A percentile compares a stretch with the other conserved stretches of the same genome.
phyloP scores from a whole-genome alignment of 2,113 vertebrate genomes.

The Pterophyllum scalare region DNA sequence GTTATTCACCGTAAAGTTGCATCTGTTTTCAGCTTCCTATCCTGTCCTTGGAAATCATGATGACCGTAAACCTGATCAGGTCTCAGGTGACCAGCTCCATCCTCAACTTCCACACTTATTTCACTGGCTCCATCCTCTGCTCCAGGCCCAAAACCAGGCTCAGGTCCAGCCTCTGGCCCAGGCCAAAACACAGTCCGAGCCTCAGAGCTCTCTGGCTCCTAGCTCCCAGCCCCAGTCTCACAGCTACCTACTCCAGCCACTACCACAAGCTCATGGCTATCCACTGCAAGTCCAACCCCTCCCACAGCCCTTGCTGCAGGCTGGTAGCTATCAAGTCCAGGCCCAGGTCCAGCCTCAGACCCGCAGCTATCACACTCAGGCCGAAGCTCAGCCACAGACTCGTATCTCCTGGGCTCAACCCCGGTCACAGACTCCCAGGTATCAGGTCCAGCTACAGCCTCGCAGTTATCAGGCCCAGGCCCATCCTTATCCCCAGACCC shows the following conservation, averaged over 20 bases:
- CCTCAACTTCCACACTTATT: not conserved
- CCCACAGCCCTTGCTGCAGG: not conserved
- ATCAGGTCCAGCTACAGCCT: not conserved
- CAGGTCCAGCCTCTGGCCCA: too few relatives aligned
- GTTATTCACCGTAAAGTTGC: accelerated
- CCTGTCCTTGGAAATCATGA: not conserved
- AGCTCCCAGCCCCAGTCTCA: not conserved
- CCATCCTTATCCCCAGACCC: not conserved
- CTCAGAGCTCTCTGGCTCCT: not conserved
- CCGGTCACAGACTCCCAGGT: not conserved
- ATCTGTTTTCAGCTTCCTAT: constrained; percentile 8
- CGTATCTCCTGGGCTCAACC: not conserved
- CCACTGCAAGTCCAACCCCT: not conserved
- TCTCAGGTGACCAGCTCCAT: not conserved
- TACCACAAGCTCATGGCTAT: not conserved
- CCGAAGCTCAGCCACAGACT: not conserved
- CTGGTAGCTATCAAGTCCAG: too few relatives aligned
- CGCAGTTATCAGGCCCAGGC: not conserved
- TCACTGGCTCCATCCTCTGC: not conserved
- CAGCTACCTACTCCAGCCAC: not conserved
- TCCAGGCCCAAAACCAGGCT: not conserved
- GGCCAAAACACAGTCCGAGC: not conserved
- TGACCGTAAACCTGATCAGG: not conserved
- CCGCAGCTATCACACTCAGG: too few relatives aligned
- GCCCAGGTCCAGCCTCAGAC: too few relatives aligned